Percentiles rank a stretch among this genome's conserved stretches.
Evolutionary conservation across 2,888 invertebrate species (phyloP).

Genomic region (Tenthredo livida): DNA sequence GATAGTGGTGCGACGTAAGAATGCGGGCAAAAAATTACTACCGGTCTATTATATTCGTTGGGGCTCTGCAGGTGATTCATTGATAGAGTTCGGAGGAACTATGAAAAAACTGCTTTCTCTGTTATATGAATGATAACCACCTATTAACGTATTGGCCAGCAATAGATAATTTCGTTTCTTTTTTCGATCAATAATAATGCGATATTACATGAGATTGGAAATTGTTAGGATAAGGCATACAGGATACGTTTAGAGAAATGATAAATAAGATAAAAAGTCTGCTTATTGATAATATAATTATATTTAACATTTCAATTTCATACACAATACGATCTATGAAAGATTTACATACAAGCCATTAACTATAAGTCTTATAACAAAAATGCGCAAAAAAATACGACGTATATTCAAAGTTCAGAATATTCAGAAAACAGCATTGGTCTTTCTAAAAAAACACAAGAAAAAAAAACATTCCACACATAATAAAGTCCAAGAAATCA

Average conservation of each 20-base stretch:
- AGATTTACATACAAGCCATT: conserved; percentile 35
- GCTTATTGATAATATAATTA: conserved; percentile 50
- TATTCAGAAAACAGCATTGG: conserved; percentile 5
- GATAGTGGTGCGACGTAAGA: too few relatives aligned
- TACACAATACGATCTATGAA: conserved; percentile 54
- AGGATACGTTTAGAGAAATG: not conserved
- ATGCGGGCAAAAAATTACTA: too few relatives aligned
- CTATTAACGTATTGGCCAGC: too few relatives aligned
- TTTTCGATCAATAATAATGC: not conserved
- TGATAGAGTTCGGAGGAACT: too few relatives aligned
- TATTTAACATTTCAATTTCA: conserved; percentile 56
- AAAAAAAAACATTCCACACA: conserved; percentile 31
- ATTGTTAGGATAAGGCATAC: not conserved
- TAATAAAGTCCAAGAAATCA: conserved; percentile 36
- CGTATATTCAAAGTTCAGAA: conserved; percentile 49
- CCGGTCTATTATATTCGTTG: too few relatives aligned
- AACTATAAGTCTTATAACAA: conserved; percentile 38
- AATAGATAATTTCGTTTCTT: too few relatives aligned
- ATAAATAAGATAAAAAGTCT: not conserved
- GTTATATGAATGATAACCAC: too few relatives aligned
- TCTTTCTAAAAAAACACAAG: not conserved
- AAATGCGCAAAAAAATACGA: conserved; percentile 28
- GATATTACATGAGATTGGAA: not conserved
- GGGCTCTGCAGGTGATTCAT: too few relatives aligned
- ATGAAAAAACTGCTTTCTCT: too few relatives aligned